Base-by-base conservation (phyloP, 64 coral and sea anemone species). In the Stichodactyla mertensii region DNA sequence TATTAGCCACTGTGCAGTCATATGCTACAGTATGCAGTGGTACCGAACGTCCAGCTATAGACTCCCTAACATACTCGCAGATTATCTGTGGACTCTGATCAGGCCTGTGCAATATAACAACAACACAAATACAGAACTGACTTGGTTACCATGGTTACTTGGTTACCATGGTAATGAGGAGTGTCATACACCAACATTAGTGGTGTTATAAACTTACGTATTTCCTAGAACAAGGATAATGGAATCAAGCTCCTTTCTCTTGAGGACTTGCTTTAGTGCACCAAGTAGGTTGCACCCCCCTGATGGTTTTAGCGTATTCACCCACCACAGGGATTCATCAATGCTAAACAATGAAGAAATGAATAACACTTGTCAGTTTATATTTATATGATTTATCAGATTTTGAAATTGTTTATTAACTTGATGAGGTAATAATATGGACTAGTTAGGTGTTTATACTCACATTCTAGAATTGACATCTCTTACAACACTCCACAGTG, bases 381-480 rank as follows among this genome's bases (percentile, higher is more conserved):
- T 45, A 45, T 45, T 45, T 45, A 45, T 45, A 45, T 3, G 36
- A 45, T 45, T 45, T 45, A 45, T 45, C 36, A 45, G 36, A 45
- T 45, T 45, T 45, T 45, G 36, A 45, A 45, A 45, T 4, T 45
- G 36, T 8, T n/a, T n/a, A n/a, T n/a, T n/a, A n/a, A n/a, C n/a
- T n/a, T 10, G 23, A 13, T 74, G 3, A 18, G 24, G 69, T 12
- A 12, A 31, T 31, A 11, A 31, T 77, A 19, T 24, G 28, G 19
- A 57, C 18, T n/a, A n/a, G n/a, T 18, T 16, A 62, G 36, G 51
- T 22, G 54, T 27, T 64, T 10, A 84, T 27, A 91, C 95, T 89
- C 85, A 98, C 95, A 98, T 94, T 85, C 95, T 91, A 55, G 87
- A 89, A 71, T 98, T 98, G 15, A 94, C 93, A 87, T 98, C 95